Evolutionary conservation across 2,113 vertebrate species (phyloP).

Genomic region (Electrona antarctica): DNA sequence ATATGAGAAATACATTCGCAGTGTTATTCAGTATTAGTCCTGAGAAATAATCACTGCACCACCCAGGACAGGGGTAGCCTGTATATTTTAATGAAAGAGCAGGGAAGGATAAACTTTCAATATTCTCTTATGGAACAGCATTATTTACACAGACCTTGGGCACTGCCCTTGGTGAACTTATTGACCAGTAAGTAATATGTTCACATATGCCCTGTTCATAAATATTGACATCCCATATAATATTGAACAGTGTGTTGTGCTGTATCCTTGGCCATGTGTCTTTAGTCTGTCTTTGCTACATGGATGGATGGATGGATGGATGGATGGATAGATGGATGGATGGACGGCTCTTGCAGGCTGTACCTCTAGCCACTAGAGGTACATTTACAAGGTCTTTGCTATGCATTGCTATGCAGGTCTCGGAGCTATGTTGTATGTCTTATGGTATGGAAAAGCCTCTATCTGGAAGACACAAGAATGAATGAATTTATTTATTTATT

Average conservation of each 20-base stretch:
- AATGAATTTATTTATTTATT: no score
- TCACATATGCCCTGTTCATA: conserved; percentile 52
- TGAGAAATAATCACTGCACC: conserved; percentile 19
- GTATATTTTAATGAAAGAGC: conserved; percentile 44
- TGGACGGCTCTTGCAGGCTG: background rate
- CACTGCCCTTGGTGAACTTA: conserved; percentile 54
- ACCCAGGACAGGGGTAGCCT: conserved; percentile 30
- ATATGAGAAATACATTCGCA: background rate
- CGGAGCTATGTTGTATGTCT: background rate
- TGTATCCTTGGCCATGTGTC: conserved; percentile 15
- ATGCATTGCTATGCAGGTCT: background rate
- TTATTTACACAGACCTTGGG: conserved; percentile 48
- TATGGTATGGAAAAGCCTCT: conserved; percentile 2
- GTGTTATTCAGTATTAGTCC: conserved; percentile 20
- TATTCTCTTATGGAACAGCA: conserved; percentile 19
- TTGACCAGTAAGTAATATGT: conserved; percentile 54
- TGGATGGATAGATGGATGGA: background rate
- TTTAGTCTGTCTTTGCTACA: background rate
- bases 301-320: background rate
- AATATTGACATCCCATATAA: conserved; percentile 57
- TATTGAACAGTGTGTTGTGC: conserved; percentile 39
- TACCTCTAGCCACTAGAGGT: background rate
- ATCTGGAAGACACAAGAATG: background rate
- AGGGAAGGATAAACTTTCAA: conserved; percentile 20
- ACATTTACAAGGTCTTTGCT: background rate